Percentiles rank a stretch among this genome's conserved stretches.
These are phyloP conservation scores for Neotoxoptera formosana DNA, from an alignment of 1,140 invertebrate species.

Conservation along the genomic window DNA sequence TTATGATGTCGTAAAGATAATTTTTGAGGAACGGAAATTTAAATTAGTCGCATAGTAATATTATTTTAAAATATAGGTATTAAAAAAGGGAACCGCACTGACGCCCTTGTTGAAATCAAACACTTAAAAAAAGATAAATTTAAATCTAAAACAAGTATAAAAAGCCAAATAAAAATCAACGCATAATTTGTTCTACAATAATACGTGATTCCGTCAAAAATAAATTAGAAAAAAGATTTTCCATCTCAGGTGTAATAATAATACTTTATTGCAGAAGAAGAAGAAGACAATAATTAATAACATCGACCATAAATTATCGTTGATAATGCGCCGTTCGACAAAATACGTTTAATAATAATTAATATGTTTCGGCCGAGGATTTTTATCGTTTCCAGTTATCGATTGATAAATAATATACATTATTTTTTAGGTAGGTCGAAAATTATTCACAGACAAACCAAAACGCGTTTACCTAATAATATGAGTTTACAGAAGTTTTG, in stretches of 20 bases:
- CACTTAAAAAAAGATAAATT: neutral
- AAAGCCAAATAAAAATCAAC: too few species aligned
- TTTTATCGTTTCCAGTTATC: neutral
- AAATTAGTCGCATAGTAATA: neutral
- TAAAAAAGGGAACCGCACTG: neutral
- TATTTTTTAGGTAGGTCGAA: neutral
- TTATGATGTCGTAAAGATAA: neutral
- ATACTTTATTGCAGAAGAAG: neutral
- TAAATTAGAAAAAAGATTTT: neutral
- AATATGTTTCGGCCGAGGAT: neutral
- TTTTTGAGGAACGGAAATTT: neutral
- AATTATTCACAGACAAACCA: neutral
- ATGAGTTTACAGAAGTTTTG: slow-evolving; percentile 5
- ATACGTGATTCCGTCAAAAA: neutral
- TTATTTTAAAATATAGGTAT: neutral
- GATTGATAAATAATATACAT: neutral
- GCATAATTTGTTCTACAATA: neutral
- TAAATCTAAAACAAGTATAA: neutral
- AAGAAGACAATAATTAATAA: neutral
- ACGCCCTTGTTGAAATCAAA: neutral
- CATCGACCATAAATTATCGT: neutral
- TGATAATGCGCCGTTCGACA: neutral
- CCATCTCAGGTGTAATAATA: neutral
- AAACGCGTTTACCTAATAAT: neutral
- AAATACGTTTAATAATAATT: slow-evolving; percentile 16